Percentiles rank a stretch among this genome's conserved stretches.
Evolutionary conservation across 2,797 vertebrate species (phyloP).

Genomic region (Muscicapa comitata): DNA sequence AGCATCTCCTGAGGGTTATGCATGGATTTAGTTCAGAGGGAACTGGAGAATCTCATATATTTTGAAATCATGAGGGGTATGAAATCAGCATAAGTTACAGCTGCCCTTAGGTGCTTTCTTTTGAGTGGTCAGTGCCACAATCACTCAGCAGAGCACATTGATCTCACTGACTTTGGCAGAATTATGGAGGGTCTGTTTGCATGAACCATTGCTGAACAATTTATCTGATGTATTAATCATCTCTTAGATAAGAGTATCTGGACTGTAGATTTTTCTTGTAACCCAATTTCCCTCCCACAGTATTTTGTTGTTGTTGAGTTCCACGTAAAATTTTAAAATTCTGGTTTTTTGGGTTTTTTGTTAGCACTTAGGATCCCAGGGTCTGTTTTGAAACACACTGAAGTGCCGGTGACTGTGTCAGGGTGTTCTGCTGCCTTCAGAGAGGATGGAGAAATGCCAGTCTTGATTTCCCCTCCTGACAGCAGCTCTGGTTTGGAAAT

Average conservation of each 20-base stretch:
- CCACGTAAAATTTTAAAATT: background rate
- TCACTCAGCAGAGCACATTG: constrained; percentile 53
- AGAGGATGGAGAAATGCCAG: background rate
- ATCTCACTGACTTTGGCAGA: constrained; percentile 61
- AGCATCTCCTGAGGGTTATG: background rate
- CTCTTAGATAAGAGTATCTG: constrained; percentile 9
- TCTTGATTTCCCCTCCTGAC: background rate
- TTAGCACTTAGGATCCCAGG: background rate
- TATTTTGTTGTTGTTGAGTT: background rate
- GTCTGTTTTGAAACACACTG: background rate
- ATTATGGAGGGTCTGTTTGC: constrained; percentile 58
- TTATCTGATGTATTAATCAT: constrained; percentile 61
- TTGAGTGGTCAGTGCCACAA: constrained; percentile 55
- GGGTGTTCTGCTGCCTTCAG: background rate
- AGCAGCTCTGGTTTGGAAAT: background rate
- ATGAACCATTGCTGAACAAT: constrained; percentile 51
- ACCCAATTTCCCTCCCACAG: background rate
- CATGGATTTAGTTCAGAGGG: background rate
- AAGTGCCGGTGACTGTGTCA: background rate
- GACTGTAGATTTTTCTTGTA: constrained; percentile 18
- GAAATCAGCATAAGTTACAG: constrained; percentile 58
- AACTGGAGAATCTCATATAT: constrained; percentile 39
- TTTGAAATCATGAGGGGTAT: constrained; percentile 32
- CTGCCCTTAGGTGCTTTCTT: constrained; percentile 52
- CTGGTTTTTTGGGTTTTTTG: accelerated